Evolutionary conservation across 2,113 vertebrate genomes (phyloP).

Genomic region (Montifringilla adamsi): DNA sequence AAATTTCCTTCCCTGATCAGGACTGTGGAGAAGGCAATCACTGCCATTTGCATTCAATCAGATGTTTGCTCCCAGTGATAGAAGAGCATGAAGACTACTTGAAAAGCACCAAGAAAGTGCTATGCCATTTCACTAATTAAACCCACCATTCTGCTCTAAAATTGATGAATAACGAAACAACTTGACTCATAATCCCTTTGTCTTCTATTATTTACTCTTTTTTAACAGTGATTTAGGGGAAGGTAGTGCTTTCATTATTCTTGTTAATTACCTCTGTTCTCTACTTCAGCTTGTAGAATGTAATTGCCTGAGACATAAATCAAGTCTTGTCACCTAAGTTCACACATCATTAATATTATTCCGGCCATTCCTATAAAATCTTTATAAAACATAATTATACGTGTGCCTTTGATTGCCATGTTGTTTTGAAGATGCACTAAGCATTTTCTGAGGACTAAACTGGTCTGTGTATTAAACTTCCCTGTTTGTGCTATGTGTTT

Average conservation of each 20-base stretch:
- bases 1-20: neutral
- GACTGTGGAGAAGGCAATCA: neutral
- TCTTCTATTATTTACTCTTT: constrained; percentile 68
- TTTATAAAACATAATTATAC: constrained; percentile 35
- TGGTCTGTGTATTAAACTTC: neutral
- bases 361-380: constrained; percentile 47
- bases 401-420: neutral
- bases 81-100: neutral
- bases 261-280: constrained; percentile 62
- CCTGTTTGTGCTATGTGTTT: neutral
- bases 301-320: constrained; percentile 65
- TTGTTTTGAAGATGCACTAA: neutral
- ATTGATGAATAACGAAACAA: constrained; percentile 36
- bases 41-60: constrained; percentile 1
- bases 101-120: neutral
- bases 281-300: constrained; percentile 50
- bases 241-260: constrained; percentile 59
- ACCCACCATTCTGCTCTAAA: constrained; percentile 12
- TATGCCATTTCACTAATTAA: constrained; percentile 33
- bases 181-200: constrained; percentile 51
- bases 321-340: constrained; percentile 28
- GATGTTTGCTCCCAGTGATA: neutral
- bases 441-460: neutral
- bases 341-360: constrained; percentile 41
- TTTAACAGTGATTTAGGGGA: constrained; percentile 59